Percentiles rank a stretch among this genome's conserved stretches.
Evolutionary conservation across 2,888 invertebrate species (phyloP).

Genomic region (Dichetophora obliterata): DNA sequence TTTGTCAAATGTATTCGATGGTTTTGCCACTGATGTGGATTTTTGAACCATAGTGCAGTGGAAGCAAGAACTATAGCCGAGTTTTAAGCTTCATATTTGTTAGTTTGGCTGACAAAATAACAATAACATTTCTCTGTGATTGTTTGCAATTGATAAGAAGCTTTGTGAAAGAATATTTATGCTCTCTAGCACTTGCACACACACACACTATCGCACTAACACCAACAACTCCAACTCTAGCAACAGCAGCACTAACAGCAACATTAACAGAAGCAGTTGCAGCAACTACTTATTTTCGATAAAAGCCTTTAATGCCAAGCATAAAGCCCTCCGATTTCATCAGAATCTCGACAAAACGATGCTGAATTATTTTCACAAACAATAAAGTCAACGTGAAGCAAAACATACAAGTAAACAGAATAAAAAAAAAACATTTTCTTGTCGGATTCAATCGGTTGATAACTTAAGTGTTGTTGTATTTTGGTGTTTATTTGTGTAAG

Average conservation of each 20-base stretch:
- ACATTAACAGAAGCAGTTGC: neutral
- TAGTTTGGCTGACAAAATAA: constrained; percentile 6
- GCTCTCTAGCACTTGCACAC: neutral
- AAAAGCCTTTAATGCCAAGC: constrained; percentile 30
- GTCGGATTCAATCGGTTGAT: constrained; percentile 14
- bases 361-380: constrained; percentile 31
- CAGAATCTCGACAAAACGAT: constrained; percentile 19
- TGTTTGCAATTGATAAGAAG: constrained; percentile 22
- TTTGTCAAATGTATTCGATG: too few relatives aligned
- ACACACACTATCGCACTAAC: neutral
- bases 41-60: too few relatives aligned
- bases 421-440: neutral
- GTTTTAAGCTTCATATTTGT: too few relatives aligned
- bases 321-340: constrained; percentile 11
- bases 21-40: too few relatives aligned
- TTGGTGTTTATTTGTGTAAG: neutral
- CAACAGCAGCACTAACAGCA: neutral
- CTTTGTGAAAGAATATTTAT: neutral
- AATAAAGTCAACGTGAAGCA: constrained; percentile 9
- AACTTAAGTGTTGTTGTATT: constrained; percentile 2
- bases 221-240: neutral
- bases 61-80: neutral
- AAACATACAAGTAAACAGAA: neutral
- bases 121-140: constrained; percentile 25
- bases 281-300: constrained; percentile 23